A percentile compares a stretch with the other conserved stretches of the same genome.
These are phyloP conservation scores for Zalophus californianus DNA, from an alignment of 2,797 vertebrate genomes.

Conservation along the genomic window DNA sequence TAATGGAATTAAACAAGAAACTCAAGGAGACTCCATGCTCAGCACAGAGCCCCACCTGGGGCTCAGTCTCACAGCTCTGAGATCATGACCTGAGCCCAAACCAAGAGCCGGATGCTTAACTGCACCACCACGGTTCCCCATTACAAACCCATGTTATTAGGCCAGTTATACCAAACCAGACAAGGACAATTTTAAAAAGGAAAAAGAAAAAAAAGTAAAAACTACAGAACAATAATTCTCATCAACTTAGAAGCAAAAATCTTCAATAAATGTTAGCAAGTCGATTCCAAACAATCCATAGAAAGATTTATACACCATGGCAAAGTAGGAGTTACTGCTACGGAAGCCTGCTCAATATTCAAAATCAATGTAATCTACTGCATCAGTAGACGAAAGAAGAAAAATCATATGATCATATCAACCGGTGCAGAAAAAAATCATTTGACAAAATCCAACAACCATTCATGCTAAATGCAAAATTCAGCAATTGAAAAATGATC, in stretches of 20 bases:
- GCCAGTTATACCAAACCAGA: background rate
- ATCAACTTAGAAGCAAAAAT: conserved; percentile 3
- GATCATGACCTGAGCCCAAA: no score
- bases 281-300: background rate
- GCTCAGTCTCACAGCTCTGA: no score
- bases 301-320: background rate
- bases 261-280: background rate
- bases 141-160: background rate
- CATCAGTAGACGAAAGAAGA: background rate
- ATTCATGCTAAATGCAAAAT: background rate
- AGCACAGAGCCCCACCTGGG: no score
- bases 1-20: background rate
- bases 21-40: no score
- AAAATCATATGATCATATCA: background rate
- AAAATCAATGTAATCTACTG: background rate
- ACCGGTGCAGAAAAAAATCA: background rate
- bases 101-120: no score
- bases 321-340: background rate
- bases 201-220: background rate
- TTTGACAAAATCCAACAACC: background rate
- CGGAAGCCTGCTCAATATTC: background rate
- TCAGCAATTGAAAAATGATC: background rate
- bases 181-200: background rate
- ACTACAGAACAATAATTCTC: background rate
- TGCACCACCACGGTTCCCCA: no score